These are phyloP conservation scores for Montifringilla adamsi DNA, from an alignment of 2,113 vertebrate species.

Conservation along the genomic window DNA sequence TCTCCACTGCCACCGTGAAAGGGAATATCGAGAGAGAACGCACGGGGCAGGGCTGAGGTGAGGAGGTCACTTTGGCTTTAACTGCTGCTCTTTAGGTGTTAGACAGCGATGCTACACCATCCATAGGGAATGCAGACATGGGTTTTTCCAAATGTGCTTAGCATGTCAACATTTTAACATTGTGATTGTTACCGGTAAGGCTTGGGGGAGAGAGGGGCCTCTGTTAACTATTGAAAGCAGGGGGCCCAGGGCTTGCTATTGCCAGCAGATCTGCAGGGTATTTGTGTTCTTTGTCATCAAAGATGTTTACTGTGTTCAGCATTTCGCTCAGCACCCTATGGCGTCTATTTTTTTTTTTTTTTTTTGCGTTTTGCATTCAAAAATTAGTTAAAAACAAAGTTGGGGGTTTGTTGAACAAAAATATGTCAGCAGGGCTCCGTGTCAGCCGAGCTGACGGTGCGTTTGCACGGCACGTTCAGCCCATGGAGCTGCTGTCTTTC, in stretches of 20 bases:
- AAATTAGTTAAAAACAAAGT: slow-evolving; percentile 44
- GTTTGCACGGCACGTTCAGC: neutral
- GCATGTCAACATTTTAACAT: slow-evolving; percentile 54
- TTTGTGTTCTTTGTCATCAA: slow-evolving; percentile 70
- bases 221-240: slow-evolving; percentile 63
- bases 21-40: neutral
- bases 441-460: neutral
- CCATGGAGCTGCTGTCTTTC: neutral
- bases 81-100: neutral
- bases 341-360: neutral
- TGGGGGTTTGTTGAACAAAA: neutral
- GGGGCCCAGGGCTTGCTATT: slow-evolving; percentile 47
- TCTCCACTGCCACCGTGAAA: no score
- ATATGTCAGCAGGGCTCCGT: slow-evolving; percentile 6
- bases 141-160: slow-evolving; percentile 68
- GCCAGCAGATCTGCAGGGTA: slow-evolving; percentile 59
- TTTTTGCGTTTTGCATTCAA: neutral
- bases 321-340: slow-evolving; percentile 38
- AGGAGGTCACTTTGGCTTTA: neutral
- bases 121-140: slow-evolving; percentile 64
- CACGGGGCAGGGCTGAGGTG: neutral
- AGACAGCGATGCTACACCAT: neutral
- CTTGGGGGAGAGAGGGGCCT: slow-evolving; percentile 43
- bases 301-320: slow-evolving; percentile 65
- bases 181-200: slow-evolving; percentile 52